Percentiles rank a stretch among this genome's conserved stretches.
Evolutionary conservation across 1,140 invertebrate species (phyloP).

Genomic region (Andricus grossulariae): DNA sequence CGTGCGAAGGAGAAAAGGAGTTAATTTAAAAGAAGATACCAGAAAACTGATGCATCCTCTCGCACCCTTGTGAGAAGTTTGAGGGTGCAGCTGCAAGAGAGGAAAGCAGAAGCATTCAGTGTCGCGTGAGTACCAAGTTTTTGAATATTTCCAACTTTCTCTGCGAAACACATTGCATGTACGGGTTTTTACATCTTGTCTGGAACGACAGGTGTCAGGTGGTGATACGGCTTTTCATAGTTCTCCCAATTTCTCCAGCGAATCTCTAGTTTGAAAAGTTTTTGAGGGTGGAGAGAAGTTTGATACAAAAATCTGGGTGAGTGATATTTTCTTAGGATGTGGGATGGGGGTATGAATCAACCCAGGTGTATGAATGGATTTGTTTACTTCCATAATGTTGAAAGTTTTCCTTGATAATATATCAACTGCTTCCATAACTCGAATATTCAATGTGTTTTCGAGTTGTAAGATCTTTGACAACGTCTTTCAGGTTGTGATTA

Average conservation of each 20-base stretch:
- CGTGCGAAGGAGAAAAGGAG: conserved; percentile 8
- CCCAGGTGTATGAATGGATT: neutral
- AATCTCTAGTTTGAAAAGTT: conserved; percentile 1
- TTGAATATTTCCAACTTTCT: conserved; percentile 16
- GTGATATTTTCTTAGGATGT: neutral
- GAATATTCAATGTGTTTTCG: conserved; percentile 8
- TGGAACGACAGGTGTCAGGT: conserved; percentile 20
- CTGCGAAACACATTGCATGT: conserved; percentile 17
- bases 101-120: conserved; percentile 16
- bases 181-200: conserved; percentile 18
- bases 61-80: conserved; percentile 27
- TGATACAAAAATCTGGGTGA: neutral
- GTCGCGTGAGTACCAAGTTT: conserved; percentile 26
- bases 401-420: conserved; percentile 7
- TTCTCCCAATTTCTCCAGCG: neutral
- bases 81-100: conserved; percentile 2
- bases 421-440: neutral
- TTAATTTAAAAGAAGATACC: conserved; percentile 21
- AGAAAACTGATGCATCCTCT: conserved; percentile 29
- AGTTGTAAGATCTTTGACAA: conserved; percentile 12
- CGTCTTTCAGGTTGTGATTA: conserved; percentile 1
- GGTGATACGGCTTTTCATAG: neutral
- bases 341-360: neutral
- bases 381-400: neutral
- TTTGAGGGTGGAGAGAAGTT: neutral